Conservation (phyloP, 2,113 vertebrate genomes). For the Neolamprologus sp. region DNA sequence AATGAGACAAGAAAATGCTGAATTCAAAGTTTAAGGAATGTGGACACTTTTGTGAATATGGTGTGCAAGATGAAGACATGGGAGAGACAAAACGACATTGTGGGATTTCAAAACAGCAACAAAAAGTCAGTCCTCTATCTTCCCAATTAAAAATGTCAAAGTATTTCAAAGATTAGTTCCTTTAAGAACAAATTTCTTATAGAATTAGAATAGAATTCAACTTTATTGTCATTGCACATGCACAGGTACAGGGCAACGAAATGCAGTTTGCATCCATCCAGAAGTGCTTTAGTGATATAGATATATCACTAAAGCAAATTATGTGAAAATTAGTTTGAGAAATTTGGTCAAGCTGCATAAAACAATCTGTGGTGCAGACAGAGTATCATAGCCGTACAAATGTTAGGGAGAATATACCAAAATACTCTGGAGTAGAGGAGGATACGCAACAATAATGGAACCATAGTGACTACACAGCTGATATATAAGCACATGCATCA, state of each 20-base stretch:
- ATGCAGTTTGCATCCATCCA: no score
- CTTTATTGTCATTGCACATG: no score
- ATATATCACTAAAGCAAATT: no score
- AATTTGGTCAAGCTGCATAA: not conserved
- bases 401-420: not conserved
- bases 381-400: not conserved
- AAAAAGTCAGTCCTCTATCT: not conserved
- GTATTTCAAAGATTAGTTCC: fast-evolving
- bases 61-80: not conserved
- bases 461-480: not conserved
- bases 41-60: not conserved
- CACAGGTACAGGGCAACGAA: no score
- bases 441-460: fast-evolving
- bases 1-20: not conserved
- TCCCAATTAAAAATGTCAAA: not conserved
- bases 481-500: fast-evolving
- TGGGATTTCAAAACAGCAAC: not conserved
- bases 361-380: not conserved
- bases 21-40: not conserved
- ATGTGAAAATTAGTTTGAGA: not conserved
- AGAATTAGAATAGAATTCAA: no score
- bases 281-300: no score
- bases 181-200: not conserved
- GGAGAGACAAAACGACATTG: not conserved
- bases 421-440: not conserved